phyloP scores from a whole-genome alignment of 2,797 vertebrate genomes.

The Poecilia velifera region DNA sequence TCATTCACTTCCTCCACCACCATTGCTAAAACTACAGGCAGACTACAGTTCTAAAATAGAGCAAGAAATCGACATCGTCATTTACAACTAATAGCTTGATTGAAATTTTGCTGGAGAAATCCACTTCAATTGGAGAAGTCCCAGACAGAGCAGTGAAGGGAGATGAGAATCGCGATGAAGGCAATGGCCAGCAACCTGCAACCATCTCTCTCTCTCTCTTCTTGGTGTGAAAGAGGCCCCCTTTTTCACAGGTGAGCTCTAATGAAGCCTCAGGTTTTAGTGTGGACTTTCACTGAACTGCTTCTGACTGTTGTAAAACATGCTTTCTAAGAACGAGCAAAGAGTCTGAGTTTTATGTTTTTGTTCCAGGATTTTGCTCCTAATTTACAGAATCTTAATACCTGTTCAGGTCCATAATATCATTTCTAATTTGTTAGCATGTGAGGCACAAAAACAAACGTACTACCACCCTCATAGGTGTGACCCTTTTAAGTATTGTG shows the following conservation, averaged over 20 bases:
- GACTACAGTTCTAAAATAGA: too few relatives aligned
- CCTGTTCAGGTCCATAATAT: neutral
- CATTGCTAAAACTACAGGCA: too few relatives aligned
- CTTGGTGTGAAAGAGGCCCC: conserved; percentile 67
- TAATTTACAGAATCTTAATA: neutral
- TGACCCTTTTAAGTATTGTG: neutral
- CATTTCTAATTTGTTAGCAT: neutral
- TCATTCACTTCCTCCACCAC: too few relatives aligned
- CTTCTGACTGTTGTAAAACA: conserved; percentile 7
- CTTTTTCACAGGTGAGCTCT: conserved; percentile 70
- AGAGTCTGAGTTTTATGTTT: neutral
- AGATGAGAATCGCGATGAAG: too few relatives aligned
- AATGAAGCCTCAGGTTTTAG: conserved; percentile 67
- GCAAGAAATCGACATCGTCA: too few relatives aligned
- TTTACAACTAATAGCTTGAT: too few relatives aligned
- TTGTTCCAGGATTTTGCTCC: neutral
- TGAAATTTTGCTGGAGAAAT: too few relatives aligned
- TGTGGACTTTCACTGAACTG: conserved; percentile 34
- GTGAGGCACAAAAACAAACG: neutral
- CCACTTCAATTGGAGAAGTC: too few relatives aligned
- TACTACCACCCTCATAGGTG: neutral
- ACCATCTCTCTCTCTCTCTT: conserved; percentile 37
- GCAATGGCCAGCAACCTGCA: neutral
- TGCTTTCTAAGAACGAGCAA: conserved; percentile 38
- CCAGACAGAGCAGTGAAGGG: too few relatives aligned